These are phyloP conservation scores for Peucedramus taeniatus DNA, from an alignment of 2,113 vertebrate genomes.

Conservation along the genomic window DNA sequence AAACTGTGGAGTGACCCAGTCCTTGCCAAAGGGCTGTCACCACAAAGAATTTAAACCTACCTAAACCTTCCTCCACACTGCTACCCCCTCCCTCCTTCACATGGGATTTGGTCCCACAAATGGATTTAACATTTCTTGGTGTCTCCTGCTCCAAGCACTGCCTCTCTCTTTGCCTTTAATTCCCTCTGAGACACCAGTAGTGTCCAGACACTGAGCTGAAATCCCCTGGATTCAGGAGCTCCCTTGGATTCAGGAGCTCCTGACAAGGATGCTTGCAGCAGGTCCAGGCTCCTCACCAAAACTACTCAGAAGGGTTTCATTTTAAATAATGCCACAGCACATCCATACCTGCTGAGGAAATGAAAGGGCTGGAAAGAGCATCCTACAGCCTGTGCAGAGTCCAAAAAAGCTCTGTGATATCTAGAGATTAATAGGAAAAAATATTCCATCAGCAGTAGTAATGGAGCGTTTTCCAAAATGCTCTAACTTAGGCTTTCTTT, in stretches of 20 bases:
- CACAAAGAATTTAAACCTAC: not conserved
- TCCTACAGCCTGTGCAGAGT: not conserved
- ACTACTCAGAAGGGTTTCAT: not conserved
- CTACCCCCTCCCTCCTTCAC: too few species aligned
- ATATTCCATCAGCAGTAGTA: not conserved
- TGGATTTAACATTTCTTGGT: not conserved
- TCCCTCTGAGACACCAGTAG: not conserved
- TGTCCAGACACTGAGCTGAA: not conserved
- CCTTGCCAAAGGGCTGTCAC: not conserved
- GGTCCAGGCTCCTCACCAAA: not conserved
- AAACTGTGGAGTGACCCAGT: not conserved
- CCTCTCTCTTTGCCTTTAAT: not conserved
- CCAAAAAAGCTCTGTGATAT: not conserved
- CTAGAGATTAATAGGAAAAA: not conserved
- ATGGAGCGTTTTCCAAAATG: not conserved
- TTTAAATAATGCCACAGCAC: not conserved
- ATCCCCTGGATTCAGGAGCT: not conserved
- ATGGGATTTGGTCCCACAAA: fast-evolving
- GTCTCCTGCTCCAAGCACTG: not conserved
- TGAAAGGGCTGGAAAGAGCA: not conserved
- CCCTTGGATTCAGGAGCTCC: not conserved
- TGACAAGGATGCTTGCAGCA: not conserved
- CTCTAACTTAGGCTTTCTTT: not conserved
- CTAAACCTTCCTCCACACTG: not conserved
- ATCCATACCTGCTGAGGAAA: not conserved